Base-by-base conservation (phyloP, 2,797 vertebrate genomes). In the Sebastes steindachneri region DNA sequence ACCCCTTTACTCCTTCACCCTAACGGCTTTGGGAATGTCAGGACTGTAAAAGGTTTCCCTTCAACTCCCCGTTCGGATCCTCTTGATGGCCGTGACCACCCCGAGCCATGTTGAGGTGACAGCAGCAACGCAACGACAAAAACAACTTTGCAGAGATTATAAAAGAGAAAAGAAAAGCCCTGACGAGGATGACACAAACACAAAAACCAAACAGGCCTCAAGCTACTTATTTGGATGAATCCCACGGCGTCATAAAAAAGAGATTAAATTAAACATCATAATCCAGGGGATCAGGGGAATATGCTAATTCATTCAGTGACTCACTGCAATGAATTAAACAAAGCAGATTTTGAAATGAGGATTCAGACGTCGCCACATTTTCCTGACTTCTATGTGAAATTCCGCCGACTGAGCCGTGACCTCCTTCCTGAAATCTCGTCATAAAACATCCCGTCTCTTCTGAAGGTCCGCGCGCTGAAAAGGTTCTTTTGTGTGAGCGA, bases 81-180 rank as follows among this genome's bases (percentile, higher is more conserved):
- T 77, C 51, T 60, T 78, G 88, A 90, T 57, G 54, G 31, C 80
- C 78, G 53, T 88, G 90, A 89, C 90, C 65, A 88, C 92, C 58
- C 9, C 3, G n/a, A 58, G 73, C 80, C 85, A 87, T 86, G 88
- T 86, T 86, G 86, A 53, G 4, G 21, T 4, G 54, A 69, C 73
- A 80, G 29, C 35, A 68, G 35, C 69, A 35, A 35, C 17, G 3
- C 1, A 2, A 57, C 31, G 74, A 73, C 76, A 68, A 75, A 77
- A 85, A 85, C 54, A 77, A 75, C 66, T 45, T 59, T 23, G 11
- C 5, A 26, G 54, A 73, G 66, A 45, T 45, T 17, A 69, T 31
- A 41, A 73, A 12, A 25, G 45, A 67, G 11, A 68, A 51, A 10
- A 26, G 60, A 70, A 10, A 29, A 53, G 17, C 25, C 7, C 19